Percentiles rank a stretch among this genome's conserved stretches.
Conservation (phyloP, 2,113 vertebrate genomes). For the Hippocampus guttulatus region DNA sequence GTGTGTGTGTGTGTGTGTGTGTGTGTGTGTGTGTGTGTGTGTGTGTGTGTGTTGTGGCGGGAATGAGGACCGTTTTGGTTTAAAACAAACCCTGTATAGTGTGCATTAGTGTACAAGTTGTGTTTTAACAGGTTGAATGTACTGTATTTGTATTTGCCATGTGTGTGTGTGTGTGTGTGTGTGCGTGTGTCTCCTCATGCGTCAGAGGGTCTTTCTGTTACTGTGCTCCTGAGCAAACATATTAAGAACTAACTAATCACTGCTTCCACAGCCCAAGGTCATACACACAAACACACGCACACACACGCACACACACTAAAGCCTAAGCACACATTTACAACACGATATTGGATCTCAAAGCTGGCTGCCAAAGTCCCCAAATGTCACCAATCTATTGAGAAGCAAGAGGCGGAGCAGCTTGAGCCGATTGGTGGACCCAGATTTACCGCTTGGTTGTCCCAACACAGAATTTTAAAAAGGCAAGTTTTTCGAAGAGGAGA, state of each 20-base stretch:
- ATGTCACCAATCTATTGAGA: constrained; percentile 64
- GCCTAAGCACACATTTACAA: constrained; percentile 46
- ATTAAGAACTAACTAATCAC: constrained; percentile 76
- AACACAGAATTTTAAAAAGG: constrained; percentile 54
- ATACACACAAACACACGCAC: constrained; percentile 48
- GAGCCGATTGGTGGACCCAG: constrained; percentile 41
- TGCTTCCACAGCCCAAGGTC: constrained; percentile 64
- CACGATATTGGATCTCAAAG: constrained; percentile 55
- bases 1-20: constrained; percentile 21
- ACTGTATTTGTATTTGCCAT: constrained; percentile 31
- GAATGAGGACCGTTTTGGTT: constrained; percentile 7
- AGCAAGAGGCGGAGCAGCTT: constrained; percentile 22
- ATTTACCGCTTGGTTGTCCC: constrained; percentile 11
- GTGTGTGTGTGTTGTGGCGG: constrained; percentile 18
- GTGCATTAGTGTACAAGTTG: constrained; percentile 22
- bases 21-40: constrained; percentile 9
- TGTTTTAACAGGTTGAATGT: constrained; percentile 23
- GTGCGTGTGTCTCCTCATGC: constrained; percentile 56
- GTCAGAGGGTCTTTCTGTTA: constrained; percentile 72
- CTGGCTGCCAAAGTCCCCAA: constrained; percentile 68
- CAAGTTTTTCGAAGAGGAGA: background rate
- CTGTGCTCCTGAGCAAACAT: constrained; percentile 72
- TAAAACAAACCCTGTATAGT: constrained; percentile 19
- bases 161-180: constrained; percentile 33
- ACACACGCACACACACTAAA: constrained; percentile 26